Evolutionary conservation across 2,888 invertebrate genomes (phyloP).

Genomic region (Dyspetes luteomarginatus): DNA sequence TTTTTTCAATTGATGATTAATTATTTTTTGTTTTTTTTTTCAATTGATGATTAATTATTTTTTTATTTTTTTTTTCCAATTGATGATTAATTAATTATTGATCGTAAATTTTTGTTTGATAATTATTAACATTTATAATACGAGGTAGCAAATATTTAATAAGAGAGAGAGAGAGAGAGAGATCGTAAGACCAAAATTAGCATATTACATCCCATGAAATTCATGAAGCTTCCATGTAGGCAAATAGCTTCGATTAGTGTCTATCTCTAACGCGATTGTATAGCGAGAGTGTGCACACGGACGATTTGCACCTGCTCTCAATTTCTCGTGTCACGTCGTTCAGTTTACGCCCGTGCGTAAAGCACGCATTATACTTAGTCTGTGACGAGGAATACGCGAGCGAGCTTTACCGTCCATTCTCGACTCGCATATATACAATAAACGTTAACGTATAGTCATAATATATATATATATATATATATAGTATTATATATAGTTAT

Average conservation of each 20-base stretch:
- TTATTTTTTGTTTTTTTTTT: too few relatives aligned
- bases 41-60: too few relatives aligned
- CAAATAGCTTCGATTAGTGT: slow-evolving; percentile 15
- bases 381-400: slow-evolving; percentile 11
- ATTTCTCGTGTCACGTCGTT: slow-evolving; percentile 32
- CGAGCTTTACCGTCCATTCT: slow-evolving; percentile 34
- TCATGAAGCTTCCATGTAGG: slow-evolving; percentile 3
- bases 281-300: slow-evolving; percentile 2
- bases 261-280: slow-evolving; percentile 11
- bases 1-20: too few relatives aligned
- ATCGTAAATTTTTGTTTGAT: too few relatives aligned
- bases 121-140: too few relatives aligned
- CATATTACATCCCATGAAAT: neutral
- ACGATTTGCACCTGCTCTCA: neutral
- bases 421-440: slow-evolving; percentile 43
- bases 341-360: slow-evolving; percentile 40
- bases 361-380: slow-evolving; percentile 42
- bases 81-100: too few relatives aligned
- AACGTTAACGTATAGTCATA: slow-evolving; percentile 47
- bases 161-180: neutral
- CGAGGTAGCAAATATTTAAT: neutral
- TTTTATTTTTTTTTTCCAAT: too few relatives aligned
- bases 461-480: neutral
- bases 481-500: neutral
- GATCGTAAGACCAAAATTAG: neutral